phyloP scores from a whole-genome alignment of 2,888 invertebrate species.

The Aleiodes testaceus region DNA sequence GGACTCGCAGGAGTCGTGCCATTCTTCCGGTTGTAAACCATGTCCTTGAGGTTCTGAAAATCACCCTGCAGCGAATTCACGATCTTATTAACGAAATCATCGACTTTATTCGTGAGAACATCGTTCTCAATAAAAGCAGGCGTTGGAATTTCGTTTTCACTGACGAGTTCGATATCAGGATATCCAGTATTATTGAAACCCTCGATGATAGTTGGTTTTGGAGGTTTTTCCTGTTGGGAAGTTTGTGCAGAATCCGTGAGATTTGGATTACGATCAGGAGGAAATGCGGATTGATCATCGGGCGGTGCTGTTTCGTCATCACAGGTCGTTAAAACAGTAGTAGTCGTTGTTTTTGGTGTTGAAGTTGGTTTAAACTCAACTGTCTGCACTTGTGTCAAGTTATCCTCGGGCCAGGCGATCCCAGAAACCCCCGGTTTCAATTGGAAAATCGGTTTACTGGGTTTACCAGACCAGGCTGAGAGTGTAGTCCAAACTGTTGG shows the following conservation, averaged over 20 bases:
- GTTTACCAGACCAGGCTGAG: slow-evolving; percentile 59
- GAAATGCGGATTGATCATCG: slow-evolving; percentile 79
- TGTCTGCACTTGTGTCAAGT: slow-evolving; percentile 48
- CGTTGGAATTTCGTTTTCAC: slow-evolving; percentile 82
- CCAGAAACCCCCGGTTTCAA: slow-evolving; percentile 58
- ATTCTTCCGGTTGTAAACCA: slow-evolving; percentile 78
- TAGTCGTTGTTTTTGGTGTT: slow-evolving; percentile 30
- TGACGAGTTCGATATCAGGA: slow-evolving; percentile 70
- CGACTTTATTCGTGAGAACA: slow-evolving; percentile 85
- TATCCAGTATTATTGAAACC: slow-evolving; percentile 61
- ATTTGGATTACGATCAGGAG: slow-evolving; percentile 89
- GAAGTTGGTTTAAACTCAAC: slow-evolving; percentile 54
- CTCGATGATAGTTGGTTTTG: slow-evolving; percentile 61
- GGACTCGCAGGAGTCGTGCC: slow-evolving; percentile 56
- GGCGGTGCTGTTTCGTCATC: slow-evolving; percentile 79
- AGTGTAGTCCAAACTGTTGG: slow-evolving; percentile 64
- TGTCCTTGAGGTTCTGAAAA: slow-evolving; percentile 85
- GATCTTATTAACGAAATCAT: slow-evolving; percentile 87
- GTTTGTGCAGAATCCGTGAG: slow-evolving; percentile 81
- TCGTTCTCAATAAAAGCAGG: slow-evolving; percentile 86
- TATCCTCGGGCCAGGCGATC: slow-evolving; percentile 49
- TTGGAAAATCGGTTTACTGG: slow-evolving; percentile 64
- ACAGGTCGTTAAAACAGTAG: slow-evolving; percentile 53
- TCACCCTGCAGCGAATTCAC: slow-evolving; percentile 88
- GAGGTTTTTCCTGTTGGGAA: slow-evolving; percentile 71